Evolutionary conservation across 2,888 invertebrate species (phyloP), one percentile per base, ranked within the genome.

Genomic region (Brenthis daphne): DNA sequence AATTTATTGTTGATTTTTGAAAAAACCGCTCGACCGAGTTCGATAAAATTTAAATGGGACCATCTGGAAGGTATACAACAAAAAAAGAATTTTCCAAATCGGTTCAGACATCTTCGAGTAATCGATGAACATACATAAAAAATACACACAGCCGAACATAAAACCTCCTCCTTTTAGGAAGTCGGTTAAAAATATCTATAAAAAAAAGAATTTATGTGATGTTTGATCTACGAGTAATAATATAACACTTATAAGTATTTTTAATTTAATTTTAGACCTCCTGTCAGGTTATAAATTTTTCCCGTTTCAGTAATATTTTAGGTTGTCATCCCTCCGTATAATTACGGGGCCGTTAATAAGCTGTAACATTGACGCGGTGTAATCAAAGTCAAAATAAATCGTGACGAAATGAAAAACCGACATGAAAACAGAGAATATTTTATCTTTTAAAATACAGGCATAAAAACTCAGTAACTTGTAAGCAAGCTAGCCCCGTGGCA

Each of bases 371-470:
- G 87, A 85, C 86, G 87, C 85, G 79, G 82, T 87, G 85, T 90
- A 90, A 92, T 92, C 90, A 90, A 86, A 86, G 89, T 85, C 84
- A 80, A 83, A 86, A 88, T 89, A 89, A 89, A 90, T 90, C 88
- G 84, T 80, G 73, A 80, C 77, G 77, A 82, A 90, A 92, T 89
- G 88, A 90, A 90, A 87, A 88, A 85, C 83, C 85, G 84, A 79
- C 90, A 87, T 87, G 89, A 85, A 89, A 90, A 86, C 85, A 83
- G 78, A 82, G 86, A 86, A 89, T 89, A 88, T 88, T 89, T 88
- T 85, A 73, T 73, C 86, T 81, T 84, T 77, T 84, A 53, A 86
- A 89, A 88, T 85, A 85, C 85, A 82, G 79, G 80, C 86, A 89
- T 90, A 91, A 91, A 92, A 91, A 85, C 72, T 86, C 84, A 85